Evolutionary conservation across 1,140 invertebrate genomes (phyloP).

Genomic region (Rhyzopertha dominica): DNA sequence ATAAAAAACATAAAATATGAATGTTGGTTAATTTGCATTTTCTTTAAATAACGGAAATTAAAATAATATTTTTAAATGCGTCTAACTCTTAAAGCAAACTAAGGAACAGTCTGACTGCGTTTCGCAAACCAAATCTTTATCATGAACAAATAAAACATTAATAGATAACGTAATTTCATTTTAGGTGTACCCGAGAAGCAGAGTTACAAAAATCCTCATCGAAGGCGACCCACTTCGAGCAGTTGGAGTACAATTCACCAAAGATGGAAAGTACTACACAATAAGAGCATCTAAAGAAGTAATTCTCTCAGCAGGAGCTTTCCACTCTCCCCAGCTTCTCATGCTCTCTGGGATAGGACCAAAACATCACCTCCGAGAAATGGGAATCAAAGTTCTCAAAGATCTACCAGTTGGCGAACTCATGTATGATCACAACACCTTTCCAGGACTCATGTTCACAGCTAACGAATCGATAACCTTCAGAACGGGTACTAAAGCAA

Average conservation of each 20-base stretch:
- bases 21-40: no score
- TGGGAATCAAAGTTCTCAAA: constrained; percentile 39
- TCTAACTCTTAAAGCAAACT: no score
- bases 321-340: constrained; percentile 81
- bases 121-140: no score
- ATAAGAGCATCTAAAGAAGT: constrained; percentile 76
- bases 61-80: no score
- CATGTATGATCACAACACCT: constrained; percentile 50
- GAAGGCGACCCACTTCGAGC: constrained; percentile 59
- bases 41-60: no score
- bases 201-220: constrained; percentile 67
- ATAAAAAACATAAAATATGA: no score
- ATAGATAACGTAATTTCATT: no score
- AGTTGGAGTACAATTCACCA: constrained; percentile 35
- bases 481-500: constrained; percentile 9
- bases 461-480: constrained; percentile 14
- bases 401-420: constrained; percentile 52
- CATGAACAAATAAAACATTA: no score
- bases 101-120: no score
- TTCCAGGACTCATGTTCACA: constrained; percentile 32
- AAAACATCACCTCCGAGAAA: constrained; percentile 48
- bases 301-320: constrained; percentile 75
- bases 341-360: constrained; percentile 76
- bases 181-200: no score
- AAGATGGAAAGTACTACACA: constrained; percentile 32